phyloP scores from a whole-genome alignment of 2,113 vertebrate genomes.

The Corydoras sp. region DNA sequence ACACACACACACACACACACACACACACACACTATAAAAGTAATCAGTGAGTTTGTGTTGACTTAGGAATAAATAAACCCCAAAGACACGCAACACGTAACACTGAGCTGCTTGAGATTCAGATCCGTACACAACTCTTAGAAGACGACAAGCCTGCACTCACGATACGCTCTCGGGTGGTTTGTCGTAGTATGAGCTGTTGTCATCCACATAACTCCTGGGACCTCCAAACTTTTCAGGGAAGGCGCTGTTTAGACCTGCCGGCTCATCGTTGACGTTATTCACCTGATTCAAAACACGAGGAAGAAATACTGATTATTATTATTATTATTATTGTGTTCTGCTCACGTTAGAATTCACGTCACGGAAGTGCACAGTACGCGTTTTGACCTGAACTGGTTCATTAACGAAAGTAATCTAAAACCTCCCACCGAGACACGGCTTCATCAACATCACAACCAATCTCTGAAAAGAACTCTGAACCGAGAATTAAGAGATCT shows the following conservation, averaged over 20 bases:
- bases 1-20: neutral
- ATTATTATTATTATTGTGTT: neutral
- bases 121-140: neutral
- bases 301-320: neutral
- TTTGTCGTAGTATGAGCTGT: slow-evolving; percentile 61
- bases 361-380: too few species aligned
- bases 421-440: too few species aligned
- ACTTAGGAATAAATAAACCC: too few species aligned
- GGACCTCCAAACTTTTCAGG: slow-evolving; percentile 66
- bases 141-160: slow-evolving; percentile 40
- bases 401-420: too few species aligned
- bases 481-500: too few species aligned
- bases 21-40: neutral
- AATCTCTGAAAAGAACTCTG: too few species aligned
- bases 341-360: too few species aligned
- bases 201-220: slow-evolving; percentile 57
- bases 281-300: slow-evolving; percentile 68
- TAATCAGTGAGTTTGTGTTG: too few species aligned
- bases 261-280: slow-evolving; percentile 61
- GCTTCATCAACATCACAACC: too few species aligned
- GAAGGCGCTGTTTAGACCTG: slow-evolving; percentile 55
- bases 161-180: slow-evolving; percentile 55
- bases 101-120: too few species aligned
- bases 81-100: too few species aligned
- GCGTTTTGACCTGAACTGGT: too few species aligned